Base-by-base conservation (phyloP, 2,888 invertebrate genomes). In the Patella pellucida region DNA sequence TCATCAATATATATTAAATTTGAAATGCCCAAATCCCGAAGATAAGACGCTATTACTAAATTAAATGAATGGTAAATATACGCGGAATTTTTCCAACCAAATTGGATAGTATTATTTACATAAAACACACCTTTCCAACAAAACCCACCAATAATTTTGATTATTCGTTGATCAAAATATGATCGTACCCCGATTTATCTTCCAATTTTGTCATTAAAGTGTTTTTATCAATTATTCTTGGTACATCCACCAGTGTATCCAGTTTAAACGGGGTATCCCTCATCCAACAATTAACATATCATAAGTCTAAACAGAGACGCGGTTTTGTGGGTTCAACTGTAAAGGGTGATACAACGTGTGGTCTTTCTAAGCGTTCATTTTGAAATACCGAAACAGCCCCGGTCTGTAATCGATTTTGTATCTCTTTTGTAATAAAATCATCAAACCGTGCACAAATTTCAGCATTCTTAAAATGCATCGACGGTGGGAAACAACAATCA, bases 121-220 rank as follows among this genome's bases (percentile, higher is more conserved):
- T 72, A 54, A 71, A 52, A 75, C 72, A 69, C 75, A 15, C 76
- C 76, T 7, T 70, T 76, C 72, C 76, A 78, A 27, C 73, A 71
- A 23, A 77, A n/a, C 77, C 77, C 73, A 77, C 77, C 52, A 71
- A 79, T 52, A 69, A 76, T 23, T 69, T 54, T 54, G 68, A 76
- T 11, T 67, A 15, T 16, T 23, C 16, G 16, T 56, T 12, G 0
- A 78, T 19, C 2, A 75, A 62, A 19, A 78, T 52, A 54, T 78
- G 78, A 41, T 78, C 80, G 71, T 80, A 80, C 4, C 80, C 78
- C 14, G 75, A 75, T 51, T 78, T 78, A 51, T 78, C 78, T 70
- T 78, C 80, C 9, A 76, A 11, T 3, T 51, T 52, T 2, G 69
- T 62, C 62, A 79, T 69, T 27, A 52, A 76, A 1, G n/a, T 23